These are phyloP conservation scores for Perodicticus potto DNA, from an alignment of 2,797 vertebrate genomes.

Conservation along the genomic window DNA sequence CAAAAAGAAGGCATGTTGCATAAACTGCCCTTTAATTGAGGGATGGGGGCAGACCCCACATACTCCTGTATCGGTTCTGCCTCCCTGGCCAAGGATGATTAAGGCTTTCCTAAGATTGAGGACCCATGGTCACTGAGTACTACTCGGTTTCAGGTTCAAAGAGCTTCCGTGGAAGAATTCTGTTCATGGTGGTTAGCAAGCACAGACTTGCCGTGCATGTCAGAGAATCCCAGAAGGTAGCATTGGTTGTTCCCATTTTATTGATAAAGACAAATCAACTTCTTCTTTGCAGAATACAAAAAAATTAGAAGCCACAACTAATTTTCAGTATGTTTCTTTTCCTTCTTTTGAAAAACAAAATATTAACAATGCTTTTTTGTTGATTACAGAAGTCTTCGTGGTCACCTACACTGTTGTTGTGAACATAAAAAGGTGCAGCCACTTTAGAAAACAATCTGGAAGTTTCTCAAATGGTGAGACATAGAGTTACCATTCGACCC, in stretches of 20 bases:
- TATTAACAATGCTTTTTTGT: not conserved
- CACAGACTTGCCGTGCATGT: not conserved
- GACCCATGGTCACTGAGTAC: conserved; percentile 78
- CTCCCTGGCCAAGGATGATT: conserved; percentile 82
- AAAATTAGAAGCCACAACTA: not conserved
- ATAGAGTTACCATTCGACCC: not conserved
- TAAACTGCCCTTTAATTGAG: conserved; percentile 96
- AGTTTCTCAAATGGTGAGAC: not conserved
- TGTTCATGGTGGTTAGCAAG: conserved; percentile 12
- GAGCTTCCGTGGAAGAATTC: conserved; percentile 65
- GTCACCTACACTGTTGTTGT: not conserved
- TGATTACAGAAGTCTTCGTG: not conserved
- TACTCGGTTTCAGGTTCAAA: conserved; percentile 74
- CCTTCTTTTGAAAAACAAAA: conserved; percentile 44
- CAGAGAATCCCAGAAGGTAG: conserved; percentile 10
- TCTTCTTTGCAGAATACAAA: conserved; percentile 31
- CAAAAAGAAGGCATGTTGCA: conserved; percentile 93
- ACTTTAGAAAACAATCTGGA: not conserved
- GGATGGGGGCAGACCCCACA: conserved; percentile 89
- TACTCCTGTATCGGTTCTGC: conserved; percentile 87
- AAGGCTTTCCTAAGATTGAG: conserved; percentile 81
- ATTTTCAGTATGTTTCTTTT: not conserved
- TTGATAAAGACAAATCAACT: conserved; percentile 43
- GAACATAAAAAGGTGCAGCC: not conserved
- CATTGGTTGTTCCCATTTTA: conserved; percentile 37